Evolutionary conservation across 1,140 invertebrate genomes (phyloP), one percentile per base, ranked within the genome.

Genomic region (Temnothorax nylanderi): DNA sequence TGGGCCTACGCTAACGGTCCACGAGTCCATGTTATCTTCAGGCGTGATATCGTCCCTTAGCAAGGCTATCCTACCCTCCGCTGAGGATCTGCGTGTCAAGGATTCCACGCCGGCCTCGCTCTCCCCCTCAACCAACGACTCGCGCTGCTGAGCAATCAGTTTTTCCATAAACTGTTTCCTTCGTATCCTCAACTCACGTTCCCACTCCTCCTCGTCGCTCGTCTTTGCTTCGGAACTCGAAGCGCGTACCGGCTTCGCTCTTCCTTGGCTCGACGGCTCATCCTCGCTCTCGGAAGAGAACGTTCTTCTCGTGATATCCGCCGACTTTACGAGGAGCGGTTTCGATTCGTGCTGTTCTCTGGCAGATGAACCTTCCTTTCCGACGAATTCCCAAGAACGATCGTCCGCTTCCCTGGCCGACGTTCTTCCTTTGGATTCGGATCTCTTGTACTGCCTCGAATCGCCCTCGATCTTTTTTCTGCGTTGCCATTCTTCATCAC

Each of bases 181-280:
- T 13, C 92, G 87, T 76, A 94, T 92, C n/a, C 93, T 91, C 77
- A 95, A 41, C 4, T 95, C 93, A 44, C 92, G 88, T 56, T 94
- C 94, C 95, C 94, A 95, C n/a, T 95, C 93, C 72, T 95, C 94
- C 18, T 95, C 94, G 51, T 95, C 94, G 75, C 93, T 94, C 18
- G 94, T 81, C 74, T 88, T 88, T 0, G 92, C 89, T 10, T 91
- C 92, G 1, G 54, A 82, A 51, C 80, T 82, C 21, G 80, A 41
- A 18, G 89, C 87, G 3, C 85, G 67, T 8, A 72, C 56, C 18
- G 44, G 54, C 71, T 44, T 85, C 21, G 2, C 47, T 37, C 10
- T 80, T 82, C 16, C 49, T 67, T 16, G 34, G 4, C 64, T 34
- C 69, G 69, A 49, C 64, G 56, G 11, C 2, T 94, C 93, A 7